phyloP scores from a whole-genome alignment of 1,140 invertebrate species.

The Papilio helenus region DNA sequence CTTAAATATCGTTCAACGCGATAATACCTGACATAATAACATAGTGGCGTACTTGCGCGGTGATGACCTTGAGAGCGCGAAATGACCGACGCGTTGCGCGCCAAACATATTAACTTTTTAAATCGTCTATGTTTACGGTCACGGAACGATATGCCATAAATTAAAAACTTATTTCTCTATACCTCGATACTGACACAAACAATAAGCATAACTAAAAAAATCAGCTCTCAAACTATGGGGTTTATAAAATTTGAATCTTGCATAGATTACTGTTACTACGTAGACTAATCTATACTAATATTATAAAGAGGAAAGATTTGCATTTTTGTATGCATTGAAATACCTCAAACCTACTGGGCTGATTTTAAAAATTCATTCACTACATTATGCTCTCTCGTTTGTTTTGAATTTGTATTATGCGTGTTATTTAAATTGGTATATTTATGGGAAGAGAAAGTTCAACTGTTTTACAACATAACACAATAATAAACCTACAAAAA shows the following conservation, averaged over 20 bases:
- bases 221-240: no score
- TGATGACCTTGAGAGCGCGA: slow-evolving; percentile 28
- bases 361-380: no score
- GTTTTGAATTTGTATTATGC: slow-evolving; percentile 38
- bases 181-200: no score
- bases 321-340: no score
- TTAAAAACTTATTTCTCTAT: no score
- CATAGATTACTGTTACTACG: no score
- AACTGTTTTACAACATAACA: slow-evolving; percentile 34
- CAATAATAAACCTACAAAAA: slow-evolving; percentile 25
- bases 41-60: slow-evolving; percentile 28
- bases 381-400: slow-evolving; percentile 51
- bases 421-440: slow-evolving; percentile 38
- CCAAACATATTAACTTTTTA: not conserved
- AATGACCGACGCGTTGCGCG: slow-evolving; percentile 3
- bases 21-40: slow-evolving; percentile 39
- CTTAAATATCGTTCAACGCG: slow-evolving; percentile 21
- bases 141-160: no score
- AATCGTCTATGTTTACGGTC: slow-evolving; percentile 6
- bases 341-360: no score
- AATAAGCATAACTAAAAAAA: no score
- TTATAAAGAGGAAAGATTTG: no score
- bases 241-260: no score
- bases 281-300: no score
- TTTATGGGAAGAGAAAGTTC: slow-evolving; percentile 32